These are phyloP conservation scores for Achroia grisella DNA, from an alignment of 1,140 invertebrate genomes.

Conservation along the genomic window DNA sequence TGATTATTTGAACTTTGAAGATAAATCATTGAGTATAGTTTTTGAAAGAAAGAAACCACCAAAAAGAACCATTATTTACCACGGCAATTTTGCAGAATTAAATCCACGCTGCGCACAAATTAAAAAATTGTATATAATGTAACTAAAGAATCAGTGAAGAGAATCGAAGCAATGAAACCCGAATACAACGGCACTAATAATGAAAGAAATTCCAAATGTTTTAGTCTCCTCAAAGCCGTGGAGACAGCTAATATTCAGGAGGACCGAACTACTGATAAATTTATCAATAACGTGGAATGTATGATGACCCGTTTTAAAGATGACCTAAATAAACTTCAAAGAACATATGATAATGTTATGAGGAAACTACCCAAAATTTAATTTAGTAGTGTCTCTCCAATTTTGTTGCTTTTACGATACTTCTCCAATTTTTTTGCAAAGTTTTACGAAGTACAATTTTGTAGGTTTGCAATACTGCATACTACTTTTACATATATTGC, in stretches of 20 bases:
- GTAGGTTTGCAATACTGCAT: too few relatives aligned
- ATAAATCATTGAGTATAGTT: not conserved
- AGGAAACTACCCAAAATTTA: not conserved
- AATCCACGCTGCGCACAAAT: not conserved
- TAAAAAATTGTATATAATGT: not conserved
- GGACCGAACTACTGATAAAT: not conserved
- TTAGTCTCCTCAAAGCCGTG: not conserved
- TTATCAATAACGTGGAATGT: not conserved
- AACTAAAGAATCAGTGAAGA: not conserved
- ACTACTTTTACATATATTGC: too few relatives aligned
- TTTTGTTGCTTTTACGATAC: not conserved
- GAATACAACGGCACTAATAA: not conserved
- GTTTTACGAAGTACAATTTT: too few relatives aligned
- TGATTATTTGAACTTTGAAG: not conserved
- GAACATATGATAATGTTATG: not conserved
- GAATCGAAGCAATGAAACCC: not conserved
- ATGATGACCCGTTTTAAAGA: conserved; percentile 1
- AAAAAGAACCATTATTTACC: not conserved
- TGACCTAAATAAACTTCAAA: not conserved
- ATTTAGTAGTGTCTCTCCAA: not conserved
- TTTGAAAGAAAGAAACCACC: not conserved
- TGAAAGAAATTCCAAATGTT: not conserved
- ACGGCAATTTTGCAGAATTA: not conserved
- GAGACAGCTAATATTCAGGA: not conserved
- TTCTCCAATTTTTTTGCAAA: not conserved